Evolutionary conservation across 2,113 vertebrate genomes (phyloP).

Genomic region (Paracanthobrama guichenoti): DNA sequence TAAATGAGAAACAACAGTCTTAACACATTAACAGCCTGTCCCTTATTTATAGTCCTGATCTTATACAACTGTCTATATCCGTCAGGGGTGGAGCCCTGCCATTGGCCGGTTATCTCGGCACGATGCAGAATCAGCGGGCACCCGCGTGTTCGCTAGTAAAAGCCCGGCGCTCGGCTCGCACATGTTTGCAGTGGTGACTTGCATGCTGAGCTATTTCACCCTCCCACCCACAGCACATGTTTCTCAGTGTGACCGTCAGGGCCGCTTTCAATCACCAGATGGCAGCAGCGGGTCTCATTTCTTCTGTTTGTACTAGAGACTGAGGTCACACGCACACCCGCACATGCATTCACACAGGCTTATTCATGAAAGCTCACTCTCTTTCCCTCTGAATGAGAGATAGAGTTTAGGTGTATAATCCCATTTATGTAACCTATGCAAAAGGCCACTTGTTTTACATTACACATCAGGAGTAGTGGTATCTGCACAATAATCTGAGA

Average conservation of each 20-base stretch:
- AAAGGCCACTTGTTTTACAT: constrained; percentile 10
- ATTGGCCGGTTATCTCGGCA: constrained; percentile 51
- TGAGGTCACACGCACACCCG: background rate
- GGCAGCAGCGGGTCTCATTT: constrained; percentile 9
- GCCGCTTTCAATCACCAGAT: constrained; percentile 30
- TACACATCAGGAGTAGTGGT: background rate
- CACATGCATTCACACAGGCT: constrained; percentile 7
- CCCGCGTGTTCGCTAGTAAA: constrained; percentile 11
- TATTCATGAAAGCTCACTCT: background rate
- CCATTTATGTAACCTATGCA: constrained; percentile 44
- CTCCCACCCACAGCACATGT: constrained; percentile 53
- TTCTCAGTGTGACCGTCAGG: constrained; percentile 60
- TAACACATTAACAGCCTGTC: background rate
- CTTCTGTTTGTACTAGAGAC: background rate
- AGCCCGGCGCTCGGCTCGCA: constrained; percentile 39
- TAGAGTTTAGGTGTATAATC: constrained; percentile 8
- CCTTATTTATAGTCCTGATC: constrained; percentile 55
- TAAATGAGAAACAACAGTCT: background rate
- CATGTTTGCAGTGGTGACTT: constrained; percentile 58
- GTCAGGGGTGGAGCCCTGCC: constrained; percentile 25
- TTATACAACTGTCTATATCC: constrained; percentile 63
- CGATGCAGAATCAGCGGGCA: constrained; percentile 42
- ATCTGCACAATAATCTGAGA: background rate
- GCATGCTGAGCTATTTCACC: constrained; percentile 29
- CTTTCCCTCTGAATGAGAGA: background rate